Evolutionary conservation across 2,113 vertebrate species (phyloP).

Genomic region (Caracal caracal): DNA sequence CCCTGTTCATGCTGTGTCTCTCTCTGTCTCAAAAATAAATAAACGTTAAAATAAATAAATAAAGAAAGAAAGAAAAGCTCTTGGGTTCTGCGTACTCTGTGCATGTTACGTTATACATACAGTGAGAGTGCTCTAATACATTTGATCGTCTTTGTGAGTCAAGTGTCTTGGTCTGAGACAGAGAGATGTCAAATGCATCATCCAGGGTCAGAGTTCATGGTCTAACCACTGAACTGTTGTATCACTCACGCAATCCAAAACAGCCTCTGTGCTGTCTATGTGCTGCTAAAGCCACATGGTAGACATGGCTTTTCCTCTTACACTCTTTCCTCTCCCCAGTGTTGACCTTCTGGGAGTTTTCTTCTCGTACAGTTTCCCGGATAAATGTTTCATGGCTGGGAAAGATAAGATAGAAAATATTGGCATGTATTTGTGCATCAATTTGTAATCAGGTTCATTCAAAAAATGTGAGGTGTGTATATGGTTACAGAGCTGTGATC

Average conservation of each 20-base stretch:
- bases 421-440: neutral
- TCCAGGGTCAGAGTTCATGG: neutral
- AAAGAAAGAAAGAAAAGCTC: too few species aligned
- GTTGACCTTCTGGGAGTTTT: neutral
- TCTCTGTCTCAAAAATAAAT: too few species aligned
- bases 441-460: neutral
- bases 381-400: neutral
- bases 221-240: neutral
- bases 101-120: neutral
- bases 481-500: neutral
- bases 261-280: neutral
- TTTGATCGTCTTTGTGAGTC: neutral
- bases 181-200: neutral
- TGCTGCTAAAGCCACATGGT: neutral
- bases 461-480: neutral
- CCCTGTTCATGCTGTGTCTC: too few species aligned
- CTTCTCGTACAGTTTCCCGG: neutral
- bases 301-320: fast-evolving
- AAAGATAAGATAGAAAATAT: neutral
- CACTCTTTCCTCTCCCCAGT: neutral
- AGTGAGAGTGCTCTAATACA: fast-evolving
- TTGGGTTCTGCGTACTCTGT: neutral
- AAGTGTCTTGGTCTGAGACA: neutral
- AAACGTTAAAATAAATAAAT: too few species aligned
- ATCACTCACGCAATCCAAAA: neutral